Conservation (phyloP, 2,888 invertebrate genomes). For the Polietes domitor region DNA sequence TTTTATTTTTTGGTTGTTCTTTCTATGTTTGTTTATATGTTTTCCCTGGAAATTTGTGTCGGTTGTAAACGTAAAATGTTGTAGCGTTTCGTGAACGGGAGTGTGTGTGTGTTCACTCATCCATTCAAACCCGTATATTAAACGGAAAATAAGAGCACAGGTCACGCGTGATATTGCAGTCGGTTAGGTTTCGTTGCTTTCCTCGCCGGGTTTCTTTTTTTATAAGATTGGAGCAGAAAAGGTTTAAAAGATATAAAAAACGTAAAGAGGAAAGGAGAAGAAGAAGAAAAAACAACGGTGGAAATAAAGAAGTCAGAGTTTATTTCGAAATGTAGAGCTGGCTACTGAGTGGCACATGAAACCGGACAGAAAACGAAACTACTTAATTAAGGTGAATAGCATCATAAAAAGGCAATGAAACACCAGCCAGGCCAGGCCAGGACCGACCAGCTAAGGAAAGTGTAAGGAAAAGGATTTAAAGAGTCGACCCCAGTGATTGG, state of each 20-base stretch:
- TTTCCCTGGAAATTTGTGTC: slow-evolving; percentile 52
- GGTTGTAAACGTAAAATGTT: slow-evolving; percentile 35
- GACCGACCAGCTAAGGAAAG: neutral
- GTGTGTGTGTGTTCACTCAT: neutral
- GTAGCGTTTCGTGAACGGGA: neutral
- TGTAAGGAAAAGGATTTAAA: neutral
- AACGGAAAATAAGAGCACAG: slow-evolving; percentile 62
- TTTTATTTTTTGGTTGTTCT: slow-evolving; percentile 25
- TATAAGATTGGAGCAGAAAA: neutral
- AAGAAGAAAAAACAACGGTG: slow-evolving; percentile 12
- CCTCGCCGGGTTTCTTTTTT: neutral
- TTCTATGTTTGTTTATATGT: neutral
- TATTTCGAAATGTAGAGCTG: slow-evolving; percentile 28
- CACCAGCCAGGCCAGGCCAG: too few species aligned
- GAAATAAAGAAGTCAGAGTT: slow-evolving; percentile 31
- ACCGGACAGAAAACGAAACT: slow-evolving; percentile 2
- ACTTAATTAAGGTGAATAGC: slow-evolving; percentile 51
- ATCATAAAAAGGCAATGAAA: neutral
- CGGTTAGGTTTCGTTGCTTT: neutral
- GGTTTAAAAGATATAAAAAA: slow-evolving; percentile 16
- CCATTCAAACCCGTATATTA: slow-evolving; percentile 47
- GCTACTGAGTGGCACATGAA: slow-evolving; percentile 13
- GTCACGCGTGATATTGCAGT: slow-evolving; percentile 60
- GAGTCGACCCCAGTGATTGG: neutral
- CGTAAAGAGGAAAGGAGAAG: too few species aligned